A percentile compares a stretch with the other conserved stretches of the same genome.
Evolutionary conservation across 2,888 invertebrate genomes (phyloP).

Genomic region (Halictus quadricinctus): DNA sequence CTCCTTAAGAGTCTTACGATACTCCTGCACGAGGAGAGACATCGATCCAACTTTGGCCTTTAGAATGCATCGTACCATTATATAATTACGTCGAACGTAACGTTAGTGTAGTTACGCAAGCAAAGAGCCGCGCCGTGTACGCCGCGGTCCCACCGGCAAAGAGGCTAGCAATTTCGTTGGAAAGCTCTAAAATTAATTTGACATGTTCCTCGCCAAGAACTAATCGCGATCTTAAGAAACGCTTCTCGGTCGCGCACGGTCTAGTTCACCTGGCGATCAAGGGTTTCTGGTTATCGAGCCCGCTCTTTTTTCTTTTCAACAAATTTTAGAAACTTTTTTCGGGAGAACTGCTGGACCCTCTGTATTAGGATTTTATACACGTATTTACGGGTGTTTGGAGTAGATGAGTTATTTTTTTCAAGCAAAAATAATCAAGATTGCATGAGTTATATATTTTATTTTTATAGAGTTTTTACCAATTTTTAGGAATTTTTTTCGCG

Average conservation of each 20-base stretch:
- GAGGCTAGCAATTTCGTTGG: conserved; percentile 9
- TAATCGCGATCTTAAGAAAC: not conserved
- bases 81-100: conserved; percentile 59
- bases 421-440: too few relatives aligned
- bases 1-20: conserved; percentile 28
- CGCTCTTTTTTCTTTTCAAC: not conserved
- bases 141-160: conserved; percentile 19
- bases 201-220: not conserved
- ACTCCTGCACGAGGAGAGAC: conserved; percentile 31
- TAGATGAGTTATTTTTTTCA: too few relatives aligned
- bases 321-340: too few relatives aligned
- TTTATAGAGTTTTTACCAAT: too few relatives aligned
- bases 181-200: conserved; percentile 50
- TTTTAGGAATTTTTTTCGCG: too few relatives aligned
- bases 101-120: conserved; percentile 56
- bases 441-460: too few relatives aligned
- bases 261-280: not conserved
- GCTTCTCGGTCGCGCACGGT: not conserved
- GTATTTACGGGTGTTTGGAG: too few relatives aligned
- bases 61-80: conserved; percentile 57
- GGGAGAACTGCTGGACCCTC: too few relatives aligned
- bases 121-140: conserved; percentile 14
- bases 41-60: conserved; percentile 63
- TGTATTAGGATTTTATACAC: too few relatives aligned
- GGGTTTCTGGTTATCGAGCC: not conserved